phyloP scores from a whole-genome alignment of 1,140 invertebrate genomes.

The Eupristina koningsbergeri region DNA sequence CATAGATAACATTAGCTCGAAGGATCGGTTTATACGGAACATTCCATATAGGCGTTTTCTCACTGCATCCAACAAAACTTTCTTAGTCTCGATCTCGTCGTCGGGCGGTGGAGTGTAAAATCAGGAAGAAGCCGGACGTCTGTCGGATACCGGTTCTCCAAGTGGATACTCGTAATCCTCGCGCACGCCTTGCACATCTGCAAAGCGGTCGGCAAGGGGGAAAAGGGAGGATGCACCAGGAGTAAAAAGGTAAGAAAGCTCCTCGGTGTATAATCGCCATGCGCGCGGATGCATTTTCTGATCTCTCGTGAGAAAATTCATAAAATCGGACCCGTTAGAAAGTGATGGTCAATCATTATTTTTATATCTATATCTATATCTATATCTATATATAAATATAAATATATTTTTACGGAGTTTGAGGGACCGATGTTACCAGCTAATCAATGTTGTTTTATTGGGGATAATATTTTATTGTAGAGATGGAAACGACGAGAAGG shows the following conservation, averaged over 20 bases:
- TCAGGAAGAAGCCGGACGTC: slow-evolving; percentile 49
- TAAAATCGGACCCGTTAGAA: slow-evolving; percentile 33
- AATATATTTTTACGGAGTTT: no score
- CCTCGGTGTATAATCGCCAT: slow-evolving; percentile 19
- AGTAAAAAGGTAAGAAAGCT: slow-evolving; percentile 36
- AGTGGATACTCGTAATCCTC: slow-evolving; percentile 41
- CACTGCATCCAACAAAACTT: neutral
- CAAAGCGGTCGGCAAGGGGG: slow-evolving; percentile 41
- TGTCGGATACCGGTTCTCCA: slow-evolving; percentile 50
- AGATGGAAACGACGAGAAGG: neutral
- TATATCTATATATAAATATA: no score
- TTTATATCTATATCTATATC: no score
- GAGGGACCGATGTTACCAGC: slow-evolving; percentile 6
- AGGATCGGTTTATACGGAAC: neutral
- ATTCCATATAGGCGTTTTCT: slow-evolving; percentile 10
- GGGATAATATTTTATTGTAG: neutral
- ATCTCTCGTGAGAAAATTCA: slow-evolving; percentile 48
- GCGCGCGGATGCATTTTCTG: neutral
- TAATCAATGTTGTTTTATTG: slow-evolving; percentile 39
- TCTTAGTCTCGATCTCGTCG: neutral
- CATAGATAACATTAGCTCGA: no score
- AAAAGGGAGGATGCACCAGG: slow-evolving; percentile 18
- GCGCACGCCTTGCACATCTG: slow-evolving; percentile 45
- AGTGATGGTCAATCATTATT: neutral
- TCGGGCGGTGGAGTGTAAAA: neutral